These are phyloP conservation scores for Nezara viridula DNA, from an alignment of 2,888 invertebrate genomes.

Conservation along the genomic window DNA sequence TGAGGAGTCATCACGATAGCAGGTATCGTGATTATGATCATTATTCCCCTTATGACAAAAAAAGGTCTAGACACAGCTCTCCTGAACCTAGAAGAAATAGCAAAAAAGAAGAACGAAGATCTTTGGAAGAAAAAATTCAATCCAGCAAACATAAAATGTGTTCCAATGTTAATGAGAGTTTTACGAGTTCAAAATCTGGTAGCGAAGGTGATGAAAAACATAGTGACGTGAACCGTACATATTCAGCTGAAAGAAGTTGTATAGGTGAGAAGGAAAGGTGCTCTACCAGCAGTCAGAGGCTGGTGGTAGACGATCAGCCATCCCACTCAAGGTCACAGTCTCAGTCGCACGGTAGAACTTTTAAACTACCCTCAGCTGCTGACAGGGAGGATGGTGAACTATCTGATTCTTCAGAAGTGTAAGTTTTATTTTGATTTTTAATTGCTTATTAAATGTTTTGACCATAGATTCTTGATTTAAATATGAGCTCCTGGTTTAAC, in stretches of 20 bases:
- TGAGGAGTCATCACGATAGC: slow-evolving; percentile 13
- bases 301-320: neutral
- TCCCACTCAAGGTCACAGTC: neutral
- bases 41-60: slow-evolving; percentile 28
- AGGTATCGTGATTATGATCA: slow-evolving; percentile 23
- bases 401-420: slow-evolving; percentile 45
- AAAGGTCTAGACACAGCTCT: neutral
- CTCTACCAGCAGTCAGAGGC: slow-evolving; percentile 7
- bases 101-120: slow-evolving; percentile 25
- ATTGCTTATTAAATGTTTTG: no score
- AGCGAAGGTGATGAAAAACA: slow-evolving; percentile 28
- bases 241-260: neutral
- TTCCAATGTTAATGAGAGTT: slow-evolving; percentile 32
- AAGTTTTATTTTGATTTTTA: neutral
- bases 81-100: neutral
- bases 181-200: slow-evolving; percentile 29
- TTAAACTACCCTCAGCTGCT: neutral
- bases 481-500: no score
- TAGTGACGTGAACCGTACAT: neutral
- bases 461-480: no score
- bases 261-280: neutral
- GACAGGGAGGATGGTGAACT: slow-evolving; percentile 53
- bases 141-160: neutral
- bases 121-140: neutral
- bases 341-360: neutral